These are phyloP conservation scores for Corythoichthys haematopterus DNA, from an alignment of 2,113 vertebrate genomes.

Conservation along the genomic window DNA sequence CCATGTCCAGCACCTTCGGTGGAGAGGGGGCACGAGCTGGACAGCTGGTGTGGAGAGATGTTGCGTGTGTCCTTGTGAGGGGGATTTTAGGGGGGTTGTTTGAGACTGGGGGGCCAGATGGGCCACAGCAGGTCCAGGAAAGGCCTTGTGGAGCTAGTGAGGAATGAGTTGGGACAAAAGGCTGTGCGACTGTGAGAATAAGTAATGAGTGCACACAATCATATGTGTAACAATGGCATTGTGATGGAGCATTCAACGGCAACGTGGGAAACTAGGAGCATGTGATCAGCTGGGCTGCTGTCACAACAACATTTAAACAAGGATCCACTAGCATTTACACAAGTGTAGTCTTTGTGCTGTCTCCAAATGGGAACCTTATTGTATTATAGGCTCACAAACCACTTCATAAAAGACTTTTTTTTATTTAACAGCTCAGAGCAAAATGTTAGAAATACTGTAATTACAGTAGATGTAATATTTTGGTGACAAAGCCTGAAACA, in stretches of 20 bases:
- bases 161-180: conserved; percentile 71
- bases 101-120: conserved; percentile 61
- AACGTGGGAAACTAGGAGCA: conserved; percentile 52
- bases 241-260: conserved; percentile 47
- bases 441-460: conserved; percentile 23
- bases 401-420: conserved; percentile 4
- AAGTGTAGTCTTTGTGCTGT: conserved; percentile 37
- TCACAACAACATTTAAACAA: conserved; percentile 47
- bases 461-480: conserved; percentile 24
- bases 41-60: conserved; percentile 65
- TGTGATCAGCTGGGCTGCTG: conserved; percentile 56
- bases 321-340: conserved; percentile 41
- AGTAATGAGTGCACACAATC: conserved; percentile 63
- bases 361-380: conserved; percentile 32
- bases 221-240: conserved; percentile 70
- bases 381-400: conserved; percentile 1
- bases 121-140: conserved; percentile 53
- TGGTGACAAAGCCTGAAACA: conserved; percentile 50
- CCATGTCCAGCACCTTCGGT: conserved; percentile 38
- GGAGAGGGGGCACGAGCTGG: conserved; percentile 39
- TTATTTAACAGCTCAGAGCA: conserved; percentile 11
- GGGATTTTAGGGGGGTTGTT: conserved; percentile 29
- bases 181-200: conserved; percentile 58
- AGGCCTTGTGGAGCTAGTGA: conserved; percentile 55
- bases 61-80: conserved; percentile 35